A percentile compares a stretch with the other conserved stretches of the same genome.
Conservation (phyloP, 53 echinoderm and acorn worm genomes). For the Patiria pectinifera region DNA sequence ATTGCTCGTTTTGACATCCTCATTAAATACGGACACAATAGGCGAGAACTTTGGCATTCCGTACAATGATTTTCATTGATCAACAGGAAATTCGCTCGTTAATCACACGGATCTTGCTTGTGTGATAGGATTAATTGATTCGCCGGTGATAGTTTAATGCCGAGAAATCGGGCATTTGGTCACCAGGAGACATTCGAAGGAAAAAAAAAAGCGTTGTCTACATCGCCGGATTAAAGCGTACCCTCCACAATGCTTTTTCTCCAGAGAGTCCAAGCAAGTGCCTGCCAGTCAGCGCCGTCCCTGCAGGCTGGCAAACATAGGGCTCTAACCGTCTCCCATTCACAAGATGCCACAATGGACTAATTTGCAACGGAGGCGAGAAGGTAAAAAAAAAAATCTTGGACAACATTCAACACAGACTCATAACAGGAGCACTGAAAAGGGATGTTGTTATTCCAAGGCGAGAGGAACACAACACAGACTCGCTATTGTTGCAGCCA, state of each 20-base stretch:
- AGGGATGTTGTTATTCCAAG: conserved; percentile 45
- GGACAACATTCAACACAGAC: conserved; percentile 51
- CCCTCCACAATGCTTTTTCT: neutral
- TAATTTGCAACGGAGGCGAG: conserved; percentile 11
- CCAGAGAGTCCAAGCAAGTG: neutral
- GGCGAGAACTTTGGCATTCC: neutral
- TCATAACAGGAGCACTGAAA: neutral
- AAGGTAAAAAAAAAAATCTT: conserved; percentile 6
- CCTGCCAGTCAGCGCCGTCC: neutral
- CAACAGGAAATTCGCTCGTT: neutral
- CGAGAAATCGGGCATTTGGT: neutral
- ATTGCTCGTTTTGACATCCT: neutral
- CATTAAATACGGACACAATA: neutral
- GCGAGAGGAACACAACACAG: neutral
- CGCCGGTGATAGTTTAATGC: neutral
- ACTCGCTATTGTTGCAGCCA: conserved; percentile 48
- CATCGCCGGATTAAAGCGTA: neutral
- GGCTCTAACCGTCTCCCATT: conserved; percentile 15
- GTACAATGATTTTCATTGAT: neutral
- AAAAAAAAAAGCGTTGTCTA: neutral
- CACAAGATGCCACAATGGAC: conserved; percentile 10
- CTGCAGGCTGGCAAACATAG: conserved; percentile 19
- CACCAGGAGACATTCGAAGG: neutral
- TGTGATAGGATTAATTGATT: neutral
- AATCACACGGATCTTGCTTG: neutral